Percentiles rank a stretch among this genome's conserved stretches.
Conservation (phyloP, 2,888 invertebrate species). For the Escarpia spicata region DNA sequence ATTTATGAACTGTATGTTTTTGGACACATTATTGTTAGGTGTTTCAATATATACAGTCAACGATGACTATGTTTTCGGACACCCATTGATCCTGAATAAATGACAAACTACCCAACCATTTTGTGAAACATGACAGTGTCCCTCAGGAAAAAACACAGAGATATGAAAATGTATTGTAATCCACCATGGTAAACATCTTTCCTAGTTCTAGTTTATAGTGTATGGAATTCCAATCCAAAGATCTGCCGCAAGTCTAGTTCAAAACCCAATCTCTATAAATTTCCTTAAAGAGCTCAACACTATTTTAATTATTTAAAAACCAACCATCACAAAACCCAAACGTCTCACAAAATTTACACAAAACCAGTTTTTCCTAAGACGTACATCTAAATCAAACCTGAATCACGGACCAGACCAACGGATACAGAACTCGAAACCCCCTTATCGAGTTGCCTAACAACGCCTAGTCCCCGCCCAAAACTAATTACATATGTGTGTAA, state of each 20-base stretch:
- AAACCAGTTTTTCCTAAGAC: neutral
- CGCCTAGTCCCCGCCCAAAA: neutral
- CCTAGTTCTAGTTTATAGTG: neutral
- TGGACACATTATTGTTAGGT: no score
- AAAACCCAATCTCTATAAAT: neutral
- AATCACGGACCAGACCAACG: neutral
- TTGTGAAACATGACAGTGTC: neutral
- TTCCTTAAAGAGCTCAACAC: neutral
- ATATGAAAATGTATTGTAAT: neutral
- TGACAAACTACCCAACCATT: neutral
- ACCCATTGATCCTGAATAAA: neutral
- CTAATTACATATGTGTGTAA: slow-evolving; percentile 3
- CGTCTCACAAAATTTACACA: neutral
- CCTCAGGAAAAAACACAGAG: neutral
- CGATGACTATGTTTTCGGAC: no score
- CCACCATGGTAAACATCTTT: neutral
- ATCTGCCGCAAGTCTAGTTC: neutral
- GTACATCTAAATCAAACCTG: no score
- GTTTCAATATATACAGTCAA: no score
- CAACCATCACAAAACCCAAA: neutral
- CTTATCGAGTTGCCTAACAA: neutral
- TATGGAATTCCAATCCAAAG: neutral
- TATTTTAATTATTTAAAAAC: neutral
- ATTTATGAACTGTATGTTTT: no score
- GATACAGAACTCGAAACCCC: neutral